Conservation (phyloP, 2,797 vertebrate species). For the Acomys russatus region DNA sequence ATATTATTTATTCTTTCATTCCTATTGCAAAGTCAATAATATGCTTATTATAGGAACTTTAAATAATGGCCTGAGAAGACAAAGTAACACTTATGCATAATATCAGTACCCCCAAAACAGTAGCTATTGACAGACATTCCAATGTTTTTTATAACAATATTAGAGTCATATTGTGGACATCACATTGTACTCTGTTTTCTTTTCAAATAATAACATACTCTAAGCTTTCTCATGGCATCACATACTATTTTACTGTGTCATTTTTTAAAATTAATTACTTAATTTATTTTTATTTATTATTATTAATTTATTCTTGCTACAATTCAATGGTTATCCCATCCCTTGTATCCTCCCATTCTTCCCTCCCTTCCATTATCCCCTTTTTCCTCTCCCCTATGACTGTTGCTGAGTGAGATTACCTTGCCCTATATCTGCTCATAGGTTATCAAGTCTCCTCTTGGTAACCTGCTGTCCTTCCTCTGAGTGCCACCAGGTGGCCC, state of each 20-base stretch:
- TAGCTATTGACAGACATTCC: not conserved
- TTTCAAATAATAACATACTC: not conserved
- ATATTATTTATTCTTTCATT: slow-evolving; percentile 60
- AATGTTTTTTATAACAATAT: slow-evolving; percentile 45
- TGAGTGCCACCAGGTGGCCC: too few species aligned
- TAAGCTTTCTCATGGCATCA: slow-evolving; percentile 34
- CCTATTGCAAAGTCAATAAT: slow-evolving; percentile 34
- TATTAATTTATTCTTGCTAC: too few species aligned
- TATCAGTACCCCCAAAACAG: not conserved
- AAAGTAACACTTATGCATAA: slow-evolving; percentile 28
- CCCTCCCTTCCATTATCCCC: too few species aligned
- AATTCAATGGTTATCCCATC: too few species aligned
- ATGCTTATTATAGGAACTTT: slow-evolving; percentile 5
- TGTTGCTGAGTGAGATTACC: too few species aligned
- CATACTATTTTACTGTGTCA: slow-evolving; percentile 7
- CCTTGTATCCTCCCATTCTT: too few species aligned
- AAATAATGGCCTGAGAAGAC: slow-evolving; percentile 35
- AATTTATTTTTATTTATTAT: too few species aligned
- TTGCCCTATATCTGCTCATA: too few species aligned
- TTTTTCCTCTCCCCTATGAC: too few species aligned
- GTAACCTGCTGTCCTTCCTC: too few species aligned
- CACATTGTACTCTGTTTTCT: slow-evolving; percentile 3
- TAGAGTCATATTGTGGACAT: not conserved
- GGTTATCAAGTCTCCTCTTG: too few species aligned
- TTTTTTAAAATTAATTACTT: too few species aligned